Percentiles rank a stretch among this genome's conserved stretches.
These are phyloP conservation scores for Neoaliturus tenellus DNA, from an alignment of 2,888 invertebrate genomes.

Conservation along the genomic window DNA sequence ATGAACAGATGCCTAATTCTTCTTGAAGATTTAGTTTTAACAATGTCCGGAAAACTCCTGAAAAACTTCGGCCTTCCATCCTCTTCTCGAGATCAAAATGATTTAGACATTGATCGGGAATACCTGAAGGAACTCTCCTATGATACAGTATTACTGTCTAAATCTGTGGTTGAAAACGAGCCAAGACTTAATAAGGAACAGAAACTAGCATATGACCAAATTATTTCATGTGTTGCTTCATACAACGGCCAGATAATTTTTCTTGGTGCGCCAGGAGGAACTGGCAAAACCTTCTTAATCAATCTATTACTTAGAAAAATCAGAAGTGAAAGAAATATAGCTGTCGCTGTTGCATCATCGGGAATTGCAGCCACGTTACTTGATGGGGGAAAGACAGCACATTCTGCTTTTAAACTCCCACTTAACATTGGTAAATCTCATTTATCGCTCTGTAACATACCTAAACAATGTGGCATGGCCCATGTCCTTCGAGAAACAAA, in stretches of 20 bases:
- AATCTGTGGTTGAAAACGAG: too few relatives aligned
- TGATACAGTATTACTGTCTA: too few relatives aligned
- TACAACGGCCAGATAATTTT: conserved; percentile 39
- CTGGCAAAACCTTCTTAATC: conserved; percentile 37
- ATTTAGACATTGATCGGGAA: too few relatives aligned
- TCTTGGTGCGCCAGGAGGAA: conserved; percentile 13
- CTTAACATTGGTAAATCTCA: conserved; percentile 2
- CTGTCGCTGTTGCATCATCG: conserved; percentile 7
- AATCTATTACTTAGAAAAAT: background rate
- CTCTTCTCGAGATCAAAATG: too few relatives aligned
- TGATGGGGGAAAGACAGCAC: background rate
- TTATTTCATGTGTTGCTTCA: too few relatives aligned
- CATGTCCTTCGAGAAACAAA: background rate
- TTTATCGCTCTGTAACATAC: background rate
- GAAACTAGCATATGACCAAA: too few relatives aligned
- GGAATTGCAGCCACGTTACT: conserved; percentile 14
- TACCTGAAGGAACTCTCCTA: too few relatives aligned
- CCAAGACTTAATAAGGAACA: too few relatives aligned
- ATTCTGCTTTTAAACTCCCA: conserved; percentile 14
- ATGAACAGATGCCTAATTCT: background rate
- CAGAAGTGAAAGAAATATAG: conserved; percentile 9
- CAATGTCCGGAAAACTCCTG: background rate
- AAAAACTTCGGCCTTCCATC: too few relatives aligned
- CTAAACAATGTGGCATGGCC: background rate
- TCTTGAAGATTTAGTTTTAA: background rate